phyloP scores from a whole-genome alignment of 1,140 invertebrate species.

The Rhizoglyphus robini region DNA sequence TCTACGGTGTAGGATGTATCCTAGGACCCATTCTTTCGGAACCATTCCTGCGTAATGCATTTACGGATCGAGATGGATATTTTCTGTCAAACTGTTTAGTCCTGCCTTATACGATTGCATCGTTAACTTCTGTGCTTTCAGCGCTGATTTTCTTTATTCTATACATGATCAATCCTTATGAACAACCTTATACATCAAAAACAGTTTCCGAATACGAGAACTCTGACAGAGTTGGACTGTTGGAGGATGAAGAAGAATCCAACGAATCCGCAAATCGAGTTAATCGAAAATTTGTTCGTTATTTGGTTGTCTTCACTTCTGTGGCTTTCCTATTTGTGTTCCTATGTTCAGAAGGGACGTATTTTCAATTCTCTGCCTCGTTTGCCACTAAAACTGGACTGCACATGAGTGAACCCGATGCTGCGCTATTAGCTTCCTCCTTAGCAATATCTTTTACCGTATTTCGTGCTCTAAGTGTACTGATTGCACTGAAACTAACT shows the following conservation, averaged over 20 bases:
- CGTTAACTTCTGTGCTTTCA: background rate
- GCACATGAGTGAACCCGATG: conserved; percentile 14
- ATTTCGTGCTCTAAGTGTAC: conserved; percentile 11
- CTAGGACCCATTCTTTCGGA: conserved; percentile 14
- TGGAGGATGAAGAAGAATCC: background rate
- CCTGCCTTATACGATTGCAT: conserved; percentile 7
- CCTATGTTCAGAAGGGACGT: conserved; percentile 2
- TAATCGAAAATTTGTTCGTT: background rate
- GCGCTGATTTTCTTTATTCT: background rate
- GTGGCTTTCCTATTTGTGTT: background rate
- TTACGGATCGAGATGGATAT: background rate
- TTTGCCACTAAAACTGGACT: conserved; percentile 11
- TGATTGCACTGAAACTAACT: conserved; percentile 14
- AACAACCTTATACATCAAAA: background rate
- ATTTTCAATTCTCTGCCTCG: conserved; percentile 19
- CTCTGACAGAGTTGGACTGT: background rate
- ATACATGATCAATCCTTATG: background rate
- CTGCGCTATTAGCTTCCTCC: conserved; percentile 15
- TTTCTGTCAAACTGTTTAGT: background rate
- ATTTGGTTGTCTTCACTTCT: background rate
- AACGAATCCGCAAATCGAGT: no score
- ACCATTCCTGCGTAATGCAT: conserved; percentile 6
- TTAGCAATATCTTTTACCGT: conserved; percentile 16
- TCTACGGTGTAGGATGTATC: conserved; percentile 14
- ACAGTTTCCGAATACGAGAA: background rate